Percentiles rank a stretch among this genome's conserved stretches.
Conservation (phyloP, 2,797 vertebrate genomes). For the Odontamblyopus rebecca region DNA sequence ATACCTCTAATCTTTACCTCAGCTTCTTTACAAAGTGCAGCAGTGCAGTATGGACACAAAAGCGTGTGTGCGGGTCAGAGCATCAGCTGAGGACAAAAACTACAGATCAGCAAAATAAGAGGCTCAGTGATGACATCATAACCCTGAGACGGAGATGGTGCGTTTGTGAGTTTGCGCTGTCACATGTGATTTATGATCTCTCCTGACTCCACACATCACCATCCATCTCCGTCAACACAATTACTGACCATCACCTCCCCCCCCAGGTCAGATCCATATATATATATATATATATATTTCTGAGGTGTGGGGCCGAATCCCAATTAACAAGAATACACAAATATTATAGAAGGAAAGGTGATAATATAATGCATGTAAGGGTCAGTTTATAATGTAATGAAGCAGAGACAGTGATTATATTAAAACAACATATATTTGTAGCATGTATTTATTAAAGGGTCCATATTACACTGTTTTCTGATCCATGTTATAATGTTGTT, state of each 20-base stretch:
- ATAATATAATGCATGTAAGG: background rate
- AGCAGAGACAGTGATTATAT: background rate
- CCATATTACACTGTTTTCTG: no score
- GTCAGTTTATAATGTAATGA: background rate
- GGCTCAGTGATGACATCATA: slow-evolving; percentile 14
- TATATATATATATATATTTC: slow-evolving; percentile 11
- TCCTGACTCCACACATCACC: slow-evolving; percentile 52
- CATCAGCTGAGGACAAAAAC: slow-evolving; percentile 8
- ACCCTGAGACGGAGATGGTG: slow-evolving; percentile 23
- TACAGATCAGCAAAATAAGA: slow-evolving; percentile 13
- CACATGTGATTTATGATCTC: slow-evolving; percentile 72
- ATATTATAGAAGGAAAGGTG: background rate
- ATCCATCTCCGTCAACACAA: slow-evolving; percentile 64
- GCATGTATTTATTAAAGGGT: no score
- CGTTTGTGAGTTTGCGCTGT: slow-evolving; percentile 57
- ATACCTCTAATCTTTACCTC: background rate
- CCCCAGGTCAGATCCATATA: slow-evolving; percentile 28
- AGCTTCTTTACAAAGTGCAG: background rate
- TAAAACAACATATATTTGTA: background rate
- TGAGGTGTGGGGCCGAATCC: background rate
- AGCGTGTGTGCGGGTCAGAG: background rate
- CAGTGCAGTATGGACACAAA: background rate
- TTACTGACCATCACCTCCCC: slow-evolving; percentile 5
- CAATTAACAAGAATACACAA: background rate
- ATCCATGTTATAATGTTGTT: no score